These are phyloP conservation scores for Tanytarsus gracilentus DNA, from an alignment of 2,888 invertebrate genomes.

Conservation along the genomic window DNA sequence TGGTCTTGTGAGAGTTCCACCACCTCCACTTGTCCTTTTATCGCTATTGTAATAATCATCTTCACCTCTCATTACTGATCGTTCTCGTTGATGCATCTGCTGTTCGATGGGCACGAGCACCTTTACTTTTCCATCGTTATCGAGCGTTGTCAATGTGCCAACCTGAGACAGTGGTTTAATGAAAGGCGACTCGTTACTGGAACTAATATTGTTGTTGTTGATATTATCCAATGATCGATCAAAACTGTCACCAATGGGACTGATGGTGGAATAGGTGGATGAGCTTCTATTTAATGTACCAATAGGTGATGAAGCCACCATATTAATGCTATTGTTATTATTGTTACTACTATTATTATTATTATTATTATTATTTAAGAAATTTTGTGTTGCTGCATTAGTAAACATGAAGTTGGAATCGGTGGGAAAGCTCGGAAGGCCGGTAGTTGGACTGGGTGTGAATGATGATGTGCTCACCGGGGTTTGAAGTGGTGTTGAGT, in stretches of 20 bases:
- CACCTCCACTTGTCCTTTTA: slow-evolving; percentile 41
- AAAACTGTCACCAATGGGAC: slow-evolving; percentile 37
- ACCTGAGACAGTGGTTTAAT: slow-evolving; percentile 60
- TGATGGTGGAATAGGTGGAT: slow-evolving; percentile 35
- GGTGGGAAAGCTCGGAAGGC: slow-evolving; percentile 29
- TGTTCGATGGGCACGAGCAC: slow-evolving; percentile 52
- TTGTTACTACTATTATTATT: slow-evolving; percentile 33
- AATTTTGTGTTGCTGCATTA: slow-evolving; percentile 39
- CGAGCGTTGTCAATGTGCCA: slow-evolving; percentile 52
- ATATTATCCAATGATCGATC: slow-evolving; percentile 39
- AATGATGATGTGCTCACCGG: slow-evolving; percentile 30
- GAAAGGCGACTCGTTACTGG: slow-evolving; percentile 51
- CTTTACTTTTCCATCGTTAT: slow-evolving; percentile 51
- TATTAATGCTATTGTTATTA: slow-evolving; percentile 35
- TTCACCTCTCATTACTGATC: slow-evolving; percentile 27
- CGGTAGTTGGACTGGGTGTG: slow-evolving; percentile 22
- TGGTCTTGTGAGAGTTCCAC: slow-evolving; percentile 31
- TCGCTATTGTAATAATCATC: slow-evolving; percentile 37
- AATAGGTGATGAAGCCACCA: slow-evolving; percentile 41
- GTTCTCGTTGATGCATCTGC: background rate
- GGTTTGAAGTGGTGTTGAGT: slow-evolving; percentile 31
- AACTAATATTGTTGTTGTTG: slow-evolving; percentile 43
- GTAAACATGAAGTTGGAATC: slow-evolving; percentile 41
- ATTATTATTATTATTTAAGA: slow-evolving; percentile 32
- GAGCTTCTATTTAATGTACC: slow-evolving; percentile 41